A percentile compares a stretch with the other conserved stretches of the same genome.
These are phyloP conservation scores for Ophioderma brevispina DNA, from an alignment of 35 echinoderm and acorn worm species.

Conservation along the genomic window DNA sequence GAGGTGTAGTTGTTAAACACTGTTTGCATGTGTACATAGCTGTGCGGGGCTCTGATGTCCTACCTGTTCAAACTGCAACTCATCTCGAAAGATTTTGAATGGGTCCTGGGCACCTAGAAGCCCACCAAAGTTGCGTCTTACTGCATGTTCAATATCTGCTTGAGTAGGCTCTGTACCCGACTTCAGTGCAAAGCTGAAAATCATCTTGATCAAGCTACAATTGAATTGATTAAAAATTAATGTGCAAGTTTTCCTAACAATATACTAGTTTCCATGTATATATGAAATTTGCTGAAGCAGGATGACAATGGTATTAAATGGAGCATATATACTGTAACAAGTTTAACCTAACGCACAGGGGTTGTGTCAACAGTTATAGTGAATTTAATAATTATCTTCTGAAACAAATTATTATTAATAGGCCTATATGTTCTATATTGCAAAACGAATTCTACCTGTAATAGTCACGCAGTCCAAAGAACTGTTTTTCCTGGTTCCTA, in stretches of 20 bases:
- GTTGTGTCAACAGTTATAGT: too few species aligned
- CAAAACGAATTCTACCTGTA: neutral
- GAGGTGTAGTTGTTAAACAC: neutral
- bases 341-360: too few species aligned
- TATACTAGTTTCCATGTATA: too few species aligned
- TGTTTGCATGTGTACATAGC: neutral
- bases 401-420: too few species aligned
- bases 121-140: conserved; percentile 25
- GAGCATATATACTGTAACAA: too few species aligned
- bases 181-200: neutral
- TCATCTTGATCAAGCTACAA: conserved; percentile 39
- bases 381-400: too few species aligned
- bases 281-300: too few species aligned
- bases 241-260: too few species aligned
- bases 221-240: too few species aligned
- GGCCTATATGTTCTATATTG: too few species aligned
- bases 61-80: neutral
- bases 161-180: neutral
- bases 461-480: neutral
- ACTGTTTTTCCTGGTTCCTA: neutral
- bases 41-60: neutral
- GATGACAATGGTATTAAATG: too few species aligned
- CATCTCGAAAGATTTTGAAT: neutral
- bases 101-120: neutral
- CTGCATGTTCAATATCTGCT: conserved; percentile 10